Base-by-base conservation (phyloP, 2,888 invertebrate species). In the Cremastinae sp. region DNA sequence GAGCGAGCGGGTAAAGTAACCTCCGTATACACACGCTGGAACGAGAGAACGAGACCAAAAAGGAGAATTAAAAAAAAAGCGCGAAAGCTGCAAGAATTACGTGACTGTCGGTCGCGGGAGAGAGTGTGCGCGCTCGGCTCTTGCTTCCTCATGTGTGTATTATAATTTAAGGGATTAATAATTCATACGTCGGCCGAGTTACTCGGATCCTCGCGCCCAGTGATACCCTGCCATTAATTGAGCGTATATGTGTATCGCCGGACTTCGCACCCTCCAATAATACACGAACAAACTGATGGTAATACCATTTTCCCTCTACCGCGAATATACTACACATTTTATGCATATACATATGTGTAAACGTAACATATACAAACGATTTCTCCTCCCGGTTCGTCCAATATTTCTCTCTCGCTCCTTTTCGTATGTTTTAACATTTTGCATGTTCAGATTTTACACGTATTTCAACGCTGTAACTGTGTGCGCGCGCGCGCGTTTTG, bases 131-230 rank as follows among this genome's bases (percentile, higher is more conserved):
- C 5, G 2, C 28, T 28, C 28, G 28, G n/a, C n/a, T n/a, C n/a
- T n/a, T n/a, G n/a, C 62, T 38, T 45, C n/a, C 10, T 16, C 43
- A 51, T 58, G 58, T 68, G 70, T 56, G 62, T 71, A 76, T 81
- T 80, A 80, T 84, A 84, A 82, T 85, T 84, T 69, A 69, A 65
- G 66, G 75, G 80, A 85, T 86, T 84, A 86, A 86, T 86, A 84
- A 86, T 86, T 86, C 85, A 86, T 86, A 80, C 78, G 75, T 62
- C 74, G 73, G 45, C 53, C 47, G 51, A 59, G 80, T 79, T 74
- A 78, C 73, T 62, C 65, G 70, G 73, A 58, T 69, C 54, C 64
- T 64, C 69, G 51, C 28, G 28, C n/a, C n/a, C 80, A 62, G 71
- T 78, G 64, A 80, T 80, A 81, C 78, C 80, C 83, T 66, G 78